Conservation (phyloP, 2,113 vertebrate species). For the Bettongia penicillata region DNA sequence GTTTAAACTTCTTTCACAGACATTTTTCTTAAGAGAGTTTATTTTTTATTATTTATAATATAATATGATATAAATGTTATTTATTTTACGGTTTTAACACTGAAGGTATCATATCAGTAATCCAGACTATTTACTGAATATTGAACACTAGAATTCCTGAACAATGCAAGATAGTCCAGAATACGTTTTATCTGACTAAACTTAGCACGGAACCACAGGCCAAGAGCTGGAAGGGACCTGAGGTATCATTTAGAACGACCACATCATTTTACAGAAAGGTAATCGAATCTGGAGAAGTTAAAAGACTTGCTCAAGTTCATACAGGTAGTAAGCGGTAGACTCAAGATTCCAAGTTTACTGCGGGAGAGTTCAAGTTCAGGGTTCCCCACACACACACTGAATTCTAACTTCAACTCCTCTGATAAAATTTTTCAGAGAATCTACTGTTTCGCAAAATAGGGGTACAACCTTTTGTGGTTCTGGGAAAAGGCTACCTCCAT, state of each 20-base stretch:
- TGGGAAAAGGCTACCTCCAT: background rate
- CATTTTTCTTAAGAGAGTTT: background rate
- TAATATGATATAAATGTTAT: too few relatives aligned
- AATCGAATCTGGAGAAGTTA: background rate
- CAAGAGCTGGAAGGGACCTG: background rate
- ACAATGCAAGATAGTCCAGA: background rate
- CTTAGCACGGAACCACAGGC: background rate
- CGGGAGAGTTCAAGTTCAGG: background rate
- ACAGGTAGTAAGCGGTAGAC: background rate
- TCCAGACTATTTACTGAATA: background rate
- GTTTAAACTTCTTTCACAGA: background rate
- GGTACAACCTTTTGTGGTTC: background rate
- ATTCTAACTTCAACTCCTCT: background rate
- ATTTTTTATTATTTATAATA: too few relatives aligned
- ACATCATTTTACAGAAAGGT: background rate
- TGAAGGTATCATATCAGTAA: background rate
- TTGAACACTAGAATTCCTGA: background rate
- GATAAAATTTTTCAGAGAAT: background rate
- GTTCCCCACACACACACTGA: rapidly evolving
- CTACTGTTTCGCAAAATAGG: background rate
- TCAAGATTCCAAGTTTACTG: background rate
- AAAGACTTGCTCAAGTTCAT: background rate
- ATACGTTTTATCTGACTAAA: background rate
- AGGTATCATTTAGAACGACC: background rate
- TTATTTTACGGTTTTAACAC: background rate